Base-by-base conservation (phyloP, 2,888 invertebrate genomes). In the Phengaris arion region DNA sequence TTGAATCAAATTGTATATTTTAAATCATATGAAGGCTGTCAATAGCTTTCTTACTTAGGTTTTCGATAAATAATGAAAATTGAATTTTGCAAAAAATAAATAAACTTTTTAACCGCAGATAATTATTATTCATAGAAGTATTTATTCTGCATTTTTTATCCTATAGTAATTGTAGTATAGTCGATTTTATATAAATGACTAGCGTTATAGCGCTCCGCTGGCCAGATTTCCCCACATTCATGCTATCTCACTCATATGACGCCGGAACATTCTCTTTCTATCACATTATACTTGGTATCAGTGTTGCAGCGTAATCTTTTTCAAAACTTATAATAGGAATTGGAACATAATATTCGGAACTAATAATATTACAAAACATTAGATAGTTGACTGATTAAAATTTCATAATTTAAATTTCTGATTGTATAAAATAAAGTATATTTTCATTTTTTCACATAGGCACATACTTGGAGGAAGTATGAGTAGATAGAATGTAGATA, bases 181-280 rank as follows among this genome's bases (percentile, higher is more conserved):
- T 64, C 64, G 13, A 12, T 35, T 64, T 35, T 35, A 64, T 64
- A 1, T 64, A 64, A 12, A 64, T 64, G 64, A 64, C 64, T 64
- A 64, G 64, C 64, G 55, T 51, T 76, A 75, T 80, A 80, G 79
- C 76, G 91, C 87, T 89, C 86, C 92, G 92, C 89, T 86, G 92
- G 92, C 92, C 88, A 93, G 91, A 86, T 85, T 83, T 82, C 89
- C 91, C 88, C 74, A 79, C 68, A 81, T 79, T 79, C 80, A 68
- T 51, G 76, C 83, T 81, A 46, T 88, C 91, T 86, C 88, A 85
- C 80, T 91, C 87, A 76, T 76, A 79, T 80, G 80, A 55, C 76
- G 74, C 73, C 86, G 80, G 77, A 72, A 80, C 81, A 79, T 6
- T 87, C 87, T 85, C 86, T 57, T 79, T 91, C 83, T 80, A 79